Conservation (phyloP, 37 sponge, comb jelly and placozoan species). For the Hormiphora californensis region DNA sequence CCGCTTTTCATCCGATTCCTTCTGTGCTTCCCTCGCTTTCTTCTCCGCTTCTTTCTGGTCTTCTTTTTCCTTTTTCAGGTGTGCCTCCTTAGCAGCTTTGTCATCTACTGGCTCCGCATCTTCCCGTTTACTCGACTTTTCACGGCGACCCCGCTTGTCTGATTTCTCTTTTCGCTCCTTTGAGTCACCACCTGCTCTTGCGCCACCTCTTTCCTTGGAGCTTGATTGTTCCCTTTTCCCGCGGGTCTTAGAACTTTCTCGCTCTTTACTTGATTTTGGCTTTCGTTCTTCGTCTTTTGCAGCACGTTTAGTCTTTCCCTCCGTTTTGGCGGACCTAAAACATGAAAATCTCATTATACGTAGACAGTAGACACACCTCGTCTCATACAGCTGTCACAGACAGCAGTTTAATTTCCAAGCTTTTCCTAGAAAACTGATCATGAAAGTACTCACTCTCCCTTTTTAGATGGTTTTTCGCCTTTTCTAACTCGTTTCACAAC, state of each 20-base stretch:
- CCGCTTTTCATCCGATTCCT: slow-evolving; percentile 26
- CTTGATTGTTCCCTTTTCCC: slow-evolving; percentile 54
- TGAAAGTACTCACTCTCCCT: slow-evolving; percentile 9
- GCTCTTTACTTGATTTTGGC: not conserved
- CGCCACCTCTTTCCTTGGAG: slow-evolving; percentile 42
- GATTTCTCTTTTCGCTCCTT: not conserved
- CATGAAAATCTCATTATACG: not conserved
- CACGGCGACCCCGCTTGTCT: slow-evolving; percentile 43
- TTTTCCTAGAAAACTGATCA: not conserved
- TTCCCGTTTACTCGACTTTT: not conserved
- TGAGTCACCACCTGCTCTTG: not conserved
- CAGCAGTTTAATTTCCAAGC: no score
- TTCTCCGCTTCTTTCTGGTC: slow-evolving; percentile 37
- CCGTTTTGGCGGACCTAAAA: not conserved
- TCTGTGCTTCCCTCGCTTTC: not conserved
- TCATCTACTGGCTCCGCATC: not conserved
- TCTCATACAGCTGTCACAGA: not conserved
- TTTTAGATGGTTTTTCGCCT: slow-evolving; percentile 40
- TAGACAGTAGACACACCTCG: not conserved
- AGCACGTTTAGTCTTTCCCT: not conserved
- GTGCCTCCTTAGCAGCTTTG: not conserved
- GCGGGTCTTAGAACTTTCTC: not conserved
- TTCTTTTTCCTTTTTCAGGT: not conserved
- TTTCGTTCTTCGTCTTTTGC: not conserved
- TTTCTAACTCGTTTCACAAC: slow-evolving; percentile 21